Percentiles rank a stretch among this genome's conserved stretches.
Conservation (phyloP, 2,113 vertebrate species). For the Misgurnus mizolepis region DNA sequence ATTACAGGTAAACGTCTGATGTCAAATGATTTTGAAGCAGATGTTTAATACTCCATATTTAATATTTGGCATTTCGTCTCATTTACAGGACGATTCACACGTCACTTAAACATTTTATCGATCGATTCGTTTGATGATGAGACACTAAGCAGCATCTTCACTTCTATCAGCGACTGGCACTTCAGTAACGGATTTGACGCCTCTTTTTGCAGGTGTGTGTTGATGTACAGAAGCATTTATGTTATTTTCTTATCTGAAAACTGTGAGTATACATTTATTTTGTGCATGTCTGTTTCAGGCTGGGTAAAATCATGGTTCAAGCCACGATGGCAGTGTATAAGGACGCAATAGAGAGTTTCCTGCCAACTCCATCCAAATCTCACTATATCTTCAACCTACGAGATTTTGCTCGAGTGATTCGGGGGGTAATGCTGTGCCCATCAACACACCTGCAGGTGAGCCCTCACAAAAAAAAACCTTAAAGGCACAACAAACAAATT, state of each 20-base stretch:
- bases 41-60: background rate
- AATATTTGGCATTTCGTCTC: background rate
- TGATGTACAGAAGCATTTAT: background rate
- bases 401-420: slow-evolving; percentile 88
- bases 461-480: background rate
- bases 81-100: slow-evolving; percentile 84
- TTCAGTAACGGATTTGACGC: slow-evolving; percentile 86
- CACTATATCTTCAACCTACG: slow-evolving; percentile 93
- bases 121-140: slow-evolving; percentile 88
- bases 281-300: slow-evolving; percentile 64
- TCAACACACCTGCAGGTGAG: slow-evolving; percentile 85
- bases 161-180: slow-evolving; percentile 88
- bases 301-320: slow-evolving; percentile 86
- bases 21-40: background rate
- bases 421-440: slow-evolving; percentile 86
- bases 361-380: slow-evolving; percentile 93
- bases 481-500: background rate
- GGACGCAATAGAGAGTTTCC: slow-evolving; percentile 81
- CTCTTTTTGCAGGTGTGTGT: slow-evolving; percentile 78
- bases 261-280: background rate
- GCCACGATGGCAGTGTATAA: slow-evolving; percentile 86
- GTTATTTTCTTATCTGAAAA: background rate
- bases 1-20: slow-evolving; percentile 80
- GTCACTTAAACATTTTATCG: slow-evolving; percentile 86
- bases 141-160: slow-evolving; percentile 85